Evolutionary conservation across 1,140 invertebrate genomes (phyloP), one percentile per base, ranked within the genome.

Genomic region (Leptestheria dahalacensis): DNA sequence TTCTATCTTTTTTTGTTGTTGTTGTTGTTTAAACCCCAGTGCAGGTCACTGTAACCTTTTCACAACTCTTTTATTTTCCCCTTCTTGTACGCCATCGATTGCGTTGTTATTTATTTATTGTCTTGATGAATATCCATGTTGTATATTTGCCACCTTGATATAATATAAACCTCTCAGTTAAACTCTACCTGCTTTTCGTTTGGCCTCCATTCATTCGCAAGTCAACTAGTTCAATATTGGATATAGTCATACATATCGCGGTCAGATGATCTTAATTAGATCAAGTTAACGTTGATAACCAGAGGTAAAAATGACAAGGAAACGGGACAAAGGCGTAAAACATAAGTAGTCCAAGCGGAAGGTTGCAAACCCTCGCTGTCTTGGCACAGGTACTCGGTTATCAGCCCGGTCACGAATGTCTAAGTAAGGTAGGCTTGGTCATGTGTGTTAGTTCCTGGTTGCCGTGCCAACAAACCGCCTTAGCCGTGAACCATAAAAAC

Each of bases 401-500:
- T 6, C 33, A 41, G 33, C 33, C 15, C 33, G 33, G 33, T 41
- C 33, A 41, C 33, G 33, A 41, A 6, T 41, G 6, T 6, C 33
- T 41, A 41, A 9, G 33, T 41, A 41, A 41, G 33, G 33, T 41
- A 15, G 6, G 33, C 33, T 41, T 41, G 33, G 6, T 29, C 26
- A 55, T 25, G 23, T 29, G 53, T 55, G 53, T 55, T 55, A 55
- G 53, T 55, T 55, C 53, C 53, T 55, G 53, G 53, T 55, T 55
- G 33, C 11, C 3, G 53, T 55, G 53, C 53, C 53, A 55, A 55
- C 26, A 29, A 29, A 33, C 23, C 24, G 33, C 25, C 24, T 24
- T 26, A 6, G 6, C 6, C 33, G 15, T 9, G n/a, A n/a, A n/a
- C n/a, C n/a, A n/a, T n/a, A n/a, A n/a, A n/a, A n/a, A n/a, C n/a